A percentile compares a stretch with the other conserved stretches of the same genome.
phyloP scores from a whole-genome alignment of 2,113 vertebrate species.

The Callorhinus ursinus region DNA sequence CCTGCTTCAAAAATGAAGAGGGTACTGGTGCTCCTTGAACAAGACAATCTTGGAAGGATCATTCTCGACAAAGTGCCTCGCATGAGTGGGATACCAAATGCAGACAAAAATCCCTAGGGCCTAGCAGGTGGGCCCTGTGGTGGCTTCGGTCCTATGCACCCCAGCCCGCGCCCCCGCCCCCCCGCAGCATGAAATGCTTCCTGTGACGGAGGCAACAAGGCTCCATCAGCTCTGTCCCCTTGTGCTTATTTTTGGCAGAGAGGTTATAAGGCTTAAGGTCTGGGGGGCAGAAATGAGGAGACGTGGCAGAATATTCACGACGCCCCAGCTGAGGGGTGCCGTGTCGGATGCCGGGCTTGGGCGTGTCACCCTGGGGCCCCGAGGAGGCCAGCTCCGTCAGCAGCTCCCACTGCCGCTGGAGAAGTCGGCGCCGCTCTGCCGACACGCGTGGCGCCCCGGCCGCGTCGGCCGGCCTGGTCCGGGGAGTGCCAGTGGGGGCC shows the following conservation, averaged over 20 bases:
- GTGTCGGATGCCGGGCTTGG: background rate
- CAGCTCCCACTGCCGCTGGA: background rate
- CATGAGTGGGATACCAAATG: background rate
- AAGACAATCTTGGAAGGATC: background rate
- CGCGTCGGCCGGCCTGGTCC: background rate
- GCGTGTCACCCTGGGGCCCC: background rate
- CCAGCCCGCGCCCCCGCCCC: background rate
- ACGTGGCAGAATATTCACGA: background rate
- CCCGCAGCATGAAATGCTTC: background rate
- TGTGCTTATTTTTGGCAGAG: constrained; percentile 68
- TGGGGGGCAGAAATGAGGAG: constrained; percentile 58
- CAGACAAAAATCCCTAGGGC: background rate
- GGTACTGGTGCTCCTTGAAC: background rate
- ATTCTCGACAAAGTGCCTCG: background rate
- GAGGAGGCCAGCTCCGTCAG: background rate
- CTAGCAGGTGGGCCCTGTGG: background rate
- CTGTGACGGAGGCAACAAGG: background rate
- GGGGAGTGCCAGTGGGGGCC: background rate
- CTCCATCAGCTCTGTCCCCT: background rate
- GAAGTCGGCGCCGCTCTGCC: background rate
- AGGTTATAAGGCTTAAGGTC: constrained; percentile 43
- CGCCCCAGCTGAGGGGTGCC: background rate
- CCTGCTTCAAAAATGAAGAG: background rate
- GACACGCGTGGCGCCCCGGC: background rate
- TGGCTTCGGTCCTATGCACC: background rate